Conservation (phyloP, 1,140 invertebrate genomes). For the Pachypeltis micranthus region DNA sequence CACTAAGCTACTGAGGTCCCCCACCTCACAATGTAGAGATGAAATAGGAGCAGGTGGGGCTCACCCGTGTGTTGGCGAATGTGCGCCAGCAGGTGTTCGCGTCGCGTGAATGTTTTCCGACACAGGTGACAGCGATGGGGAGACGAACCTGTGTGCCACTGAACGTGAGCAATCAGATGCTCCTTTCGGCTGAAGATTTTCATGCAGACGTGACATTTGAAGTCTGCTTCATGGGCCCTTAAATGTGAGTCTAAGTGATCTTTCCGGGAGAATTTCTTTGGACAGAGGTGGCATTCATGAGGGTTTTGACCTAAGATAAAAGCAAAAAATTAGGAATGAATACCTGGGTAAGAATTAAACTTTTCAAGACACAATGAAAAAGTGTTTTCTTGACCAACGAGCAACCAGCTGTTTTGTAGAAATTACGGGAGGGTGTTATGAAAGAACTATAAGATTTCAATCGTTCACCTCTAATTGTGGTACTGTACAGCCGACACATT, state of each 20-base stretch:
- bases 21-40: no score
- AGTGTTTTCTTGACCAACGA: no score
- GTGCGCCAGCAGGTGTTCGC: slow-evolving; percentile 73
- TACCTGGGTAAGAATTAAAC: no score
- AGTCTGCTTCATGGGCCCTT: slow-evolving; percentile 53
- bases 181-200: slow-evolving; percentile 31
- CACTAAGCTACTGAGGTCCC: no score
- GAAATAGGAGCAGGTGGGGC: no score
- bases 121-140: slow-evolving; percentile 69
- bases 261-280: slow-evolving; percentile 64
- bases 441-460: no score
- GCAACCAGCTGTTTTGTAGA: no score
- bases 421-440: no score
- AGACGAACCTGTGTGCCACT: slow-evolving; percentile 44
- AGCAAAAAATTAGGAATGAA: no score
- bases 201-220: slow-evolving; percentile 66
- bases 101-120: slow-evolving; percentile 74
- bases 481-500: no score
- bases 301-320: slow-evolving; percentile 33
- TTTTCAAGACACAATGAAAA: no score
- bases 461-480: no score
- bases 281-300: slow-evolving; percentile 41
- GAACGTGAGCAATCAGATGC: slow-evolving; percentile 32
- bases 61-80: slow-evolving; percentile 64
- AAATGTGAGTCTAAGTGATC: slow-evolving; percentile 65